These are phyloP conservation scores for Linnaemya vulpina DNA, from an alignment of 2,888 invertebrate genomes.

Conservation along the genomic window DNA sequence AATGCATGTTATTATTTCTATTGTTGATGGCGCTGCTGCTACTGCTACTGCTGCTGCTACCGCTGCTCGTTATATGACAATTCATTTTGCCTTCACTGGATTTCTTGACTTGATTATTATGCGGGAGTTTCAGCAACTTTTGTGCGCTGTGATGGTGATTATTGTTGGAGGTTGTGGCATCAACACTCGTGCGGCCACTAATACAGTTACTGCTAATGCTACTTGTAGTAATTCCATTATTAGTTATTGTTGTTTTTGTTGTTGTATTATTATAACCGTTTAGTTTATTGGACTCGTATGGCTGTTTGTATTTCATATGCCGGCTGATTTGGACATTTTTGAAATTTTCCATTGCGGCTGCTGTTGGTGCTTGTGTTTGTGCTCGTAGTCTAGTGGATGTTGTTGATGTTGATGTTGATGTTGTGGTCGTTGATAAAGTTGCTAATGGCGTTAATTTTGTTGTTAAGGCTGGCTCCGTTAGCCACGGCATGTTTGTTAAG, in stretches of 20 bases:
- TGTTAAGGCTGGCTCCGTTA: constrained; percentile 41
- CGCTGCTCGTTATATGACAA: constrained; percentile 69
- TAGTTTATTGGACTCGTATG: constrained; percentile 60
- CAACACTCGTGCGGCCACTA: neutral
- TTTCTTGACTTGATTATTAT: constrained; percentile 41
- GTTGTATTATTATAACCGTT: constrained; percentile 39
- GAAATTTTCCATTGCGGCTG: constrained; percentile 24
- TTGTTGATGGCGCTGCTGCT: neutral
- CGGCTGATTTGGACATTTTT: constrained; percentile 56
- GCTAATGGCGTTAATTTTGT: constrained; percentile 63
- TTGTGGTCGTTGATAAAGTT: constrained; percentile 62
- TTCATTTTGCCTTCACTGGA: constrained; percentile 38
- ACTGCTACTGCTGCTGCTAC: constrained; percentile 11
- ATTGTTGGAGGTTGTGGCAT: constrained; percentile 29
- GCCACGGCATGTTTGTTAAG: constrained; percentile 33
- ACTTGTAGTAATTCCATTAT: constrained; percentile 22
- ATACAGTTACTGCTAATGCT: constrained; percentile 9
- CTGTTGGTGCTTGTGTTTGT: constrained; percentile 7
- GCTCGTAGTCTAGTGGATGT: neutral
- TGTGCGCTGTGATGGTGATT: constrained; percentile 63
- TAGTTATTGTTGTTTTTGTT: constrained; percentile 28
- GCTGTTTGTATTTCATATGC: constrained; percentile 51
- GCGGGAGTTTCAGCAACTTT: constrained; percentile 59
- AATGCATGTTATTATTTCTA: constrained; percentile 41
- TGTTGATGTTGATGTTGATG: constrained; percentile 22